Evolutionary conservation across 2,797 vertebrate species (phyloP), one percentile per base, ranked within the genome.

Genomic region (Philypnodon macrostomus): DNA sequence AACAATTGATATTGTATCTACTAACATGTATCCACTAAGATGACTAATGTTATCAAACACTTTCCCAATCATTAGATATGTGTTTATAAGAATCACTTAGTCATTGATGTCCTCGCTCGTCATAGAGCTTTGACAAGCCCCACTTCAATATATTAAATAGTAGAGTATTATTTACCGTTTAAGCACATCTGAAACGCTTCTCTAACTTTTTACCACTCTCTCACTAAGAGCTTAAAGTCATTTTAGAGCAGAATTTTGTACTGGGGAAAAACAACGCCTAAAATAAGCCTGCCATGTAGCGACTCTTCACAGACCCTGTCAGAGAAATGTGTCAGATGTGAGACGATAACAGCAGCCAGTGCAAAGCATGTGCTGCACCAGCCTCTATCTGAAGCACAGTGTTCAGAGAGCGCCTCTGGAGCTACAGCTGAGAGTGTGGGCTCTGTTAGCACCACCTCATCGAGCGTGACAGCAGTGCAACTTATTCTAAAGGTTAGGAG

Each of bases 121-220:
- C n/a, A n/a, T n/a, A n/a, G 21, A 18, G 13, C 14, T 14, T n/a
- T n/a, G n/a, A 61, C 65, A 2, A 47, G n/a, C n/a, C n/a, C n/a
- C 46, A n/a, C 45, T 67, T 59, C 61, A 63, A 63, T 63, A 67
- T 63, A 36, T 51, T 50, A 69, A 57, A 68, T 77, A 55, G 40
- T 60, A 34, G 21, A 69, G 35, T 64, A 62, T n/a, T 73, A 48
- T 70, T 58, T 64, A 63, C 46, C 16, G 49, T 45, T 57, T 48
- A 61, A 49, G 56, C 58, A 37, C 44, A 48, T 57, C 5, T 18
- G 36, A 47, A 19, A 2, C 30, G 49, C 14, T 4, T 30, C 24
- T 45, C 5, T 31, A 58, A 47, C 7, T 14, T 58, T 2, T 10
- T 27, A 48, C 46, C 40, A 4, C 16, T 39, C 29, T n/a, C n/a